phyloP scores from a whole-genome alignment of 35 echinoderm and acorn worm genomes.

The Apostichopus japonicus region DNA sequence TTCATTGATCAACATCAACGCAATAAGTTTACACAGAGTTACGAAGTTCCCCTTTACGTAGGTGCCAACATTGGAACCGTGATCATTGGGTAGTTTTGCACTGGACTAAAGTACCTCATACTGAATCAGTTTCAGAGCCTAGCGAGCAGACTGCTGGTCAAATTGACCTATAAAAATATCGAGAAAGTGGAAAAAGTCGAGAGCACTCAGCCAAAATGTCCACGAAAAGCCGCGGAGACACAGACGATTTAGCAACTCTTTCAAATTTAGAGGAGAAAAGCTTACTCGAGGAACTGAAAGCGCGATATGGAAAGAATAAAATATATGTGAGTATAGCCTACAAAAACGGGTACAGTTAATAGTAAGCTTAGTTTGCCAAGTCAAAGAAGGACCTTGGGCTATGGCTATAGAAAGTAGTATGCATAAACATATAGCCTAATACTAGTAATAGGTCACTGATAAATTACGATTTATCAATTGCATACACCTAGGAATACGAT shows the following conservation, averaged over 20 bases:
- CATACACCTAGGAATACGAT: no score
- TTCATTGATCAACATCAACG: background rate
- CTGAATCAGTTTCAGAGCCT: no score
- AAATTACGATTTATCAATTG: no score
- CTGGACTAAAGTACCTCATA: no score
- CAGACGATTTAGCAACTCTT: slow-evolving; percentile 82
- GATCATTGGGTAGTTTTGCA: no score
- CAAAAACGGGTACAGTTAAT: no score
- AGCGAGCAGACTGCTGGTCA: background rate
- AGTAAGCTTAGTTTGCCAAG: no score
- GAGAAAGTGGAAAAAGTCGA: background rate
- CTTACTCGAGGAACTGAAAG: slow-evolving; percentile 77
- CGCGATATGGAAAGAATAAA: slow-evolving; percentile 75
- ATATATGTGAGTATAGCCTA: slow-evolving; percentile 81
- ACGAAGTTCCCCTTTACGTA: background rate
- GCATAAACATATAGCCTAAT: no score
- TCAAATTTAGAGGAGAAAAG: slow-evolving; percentile 80
- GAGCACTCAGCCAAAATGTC: slow-evolving; percentile 15
- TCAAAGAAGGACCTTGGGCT: no score
- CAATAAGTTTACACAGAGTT: background rate
- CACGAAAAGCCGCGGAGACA: slow-evolving; percentile 44
- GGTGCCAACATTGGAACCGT: background rate
- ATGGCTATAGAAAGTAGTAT: no score
- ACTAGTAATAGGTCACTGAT: no score
- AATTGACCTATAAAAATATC: background rate